Evolutionary conservation across 2,888 invertebrate species (phyloP).

Genomic region (Aplocera efformata): DNA sequence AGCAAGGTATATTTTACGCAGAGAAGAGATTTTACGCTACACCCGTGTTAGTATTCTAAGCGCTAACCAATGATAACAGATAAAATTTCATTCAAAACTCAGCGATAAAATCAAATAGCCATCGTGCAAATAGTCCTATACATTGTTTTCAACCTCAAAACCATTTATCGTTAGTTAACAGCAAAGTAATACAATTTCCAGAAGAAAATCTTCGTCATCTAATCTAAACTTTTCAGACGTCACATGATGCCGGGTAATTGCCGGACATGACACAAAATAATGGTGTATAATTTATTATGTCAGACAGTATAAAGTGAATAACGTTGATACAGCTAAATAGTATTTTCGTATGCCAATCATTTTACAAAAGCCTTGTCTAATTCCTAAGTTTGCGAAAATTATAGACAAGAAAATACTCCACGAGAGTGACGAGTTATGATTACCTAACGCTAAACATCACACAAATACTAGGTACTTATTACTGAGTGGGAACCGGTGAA

Average conservation of each 20-base stretch:
- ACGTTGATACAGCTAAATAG: slow-evolving; percentile 23
- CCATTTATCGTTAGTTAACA: slow-evolving; percentile 24
- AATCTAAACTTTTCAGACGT: slow-evolving; percentile 30
- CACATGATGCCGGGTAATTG: slow-evolving; percentile 34
- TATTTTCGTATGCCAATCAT: slow-evolving; percentile 15
- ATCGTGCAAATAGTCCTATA: neutral
- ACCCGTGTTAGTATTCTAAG: too few species aligned
- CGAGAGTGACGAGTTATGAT: neutral
- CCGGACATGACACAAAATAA: slow-evolving; percentile 45
- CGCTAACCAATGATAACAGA: slow-evolving; percentile 12
- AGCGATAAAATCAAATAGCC: slow-evolving; percentile 3
- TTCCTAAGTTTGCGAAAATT: slow-evolving; percentile 3
- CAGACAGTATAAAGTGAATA: slow-evolving; percentile 27
- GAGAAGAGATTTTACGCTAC: slow-evolving; percentile 16
- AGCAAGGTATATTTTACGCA: too few species aligned
- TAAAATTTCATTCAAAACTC: slow-evolving; percentile 7
- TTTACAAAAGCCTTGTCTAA: slow-evolving; percentile 2
- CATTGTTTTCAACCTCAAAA: slow-evolving; percentile 12
- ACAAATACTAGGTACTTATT: too few species aligned
- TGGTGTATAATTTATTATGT: slow-evolving; percentile 37
- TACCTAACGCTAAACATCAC: too few species aligned
- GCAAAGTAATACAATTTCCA: slow-evolving; percentile 21
- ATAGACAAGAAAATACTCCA: slow-evolving; percentile 2
- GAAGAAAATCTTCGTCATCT: slow-evolving; percentile 21
- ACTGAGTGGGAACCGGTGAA: too few species aligned